Conservation (phyloP, 2,888 invertebrate genomes). For the Protophormia terraenovae region DNA sequence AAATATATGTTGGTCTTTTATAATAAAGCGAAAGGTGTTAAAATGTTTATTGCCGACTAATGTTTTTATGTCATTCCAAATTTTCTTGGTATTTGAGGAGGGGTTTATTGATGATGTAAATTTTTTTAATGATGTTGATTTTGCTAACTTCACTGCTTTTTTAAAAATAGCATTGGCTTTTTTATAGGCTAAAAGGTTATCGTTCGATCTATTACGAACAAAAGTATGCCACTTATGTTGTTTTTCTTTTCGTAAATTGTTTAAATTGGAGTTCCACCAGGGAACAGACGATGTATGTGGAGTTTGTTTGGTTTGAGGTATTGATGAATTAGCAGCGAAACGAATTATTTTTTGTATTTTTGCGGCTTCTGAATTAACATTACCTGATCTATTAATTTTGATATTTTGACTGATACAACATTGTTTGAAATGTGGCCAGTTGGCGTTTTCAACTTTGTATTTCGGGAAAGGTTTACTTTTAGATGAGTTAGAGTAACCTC, state of each 20-base stretch:
- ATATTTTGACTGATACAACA: background rate
- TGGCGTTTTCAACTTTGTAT: background rate
- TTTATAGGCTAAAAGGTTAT: too few relatives aligned
- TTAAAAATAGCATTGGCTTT: too few relatives aligned
- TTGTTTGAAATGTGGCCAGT: background rate
- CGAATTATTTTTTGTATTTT: conserved; percentile 9
- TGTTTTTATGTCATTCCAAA: too few relatives aligned
- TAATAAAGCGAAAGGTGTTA: too few relatives aligned
- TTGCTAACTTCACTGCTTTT: too few relatives aligned
- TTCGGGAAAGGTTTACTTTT: background rate
- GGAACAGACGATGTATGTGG: background rate
- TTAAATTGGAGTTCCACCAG: background rate
- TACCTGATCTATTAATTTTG: background rate
- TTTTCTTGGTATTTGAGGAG: too few relatives aligned
- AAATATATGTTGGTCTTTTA: too few relatives aligned
- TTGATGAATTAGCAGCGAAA: background rate
- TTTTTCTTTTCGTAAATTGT: conserved; percentile 11
- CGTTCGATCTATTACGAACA: background rate
- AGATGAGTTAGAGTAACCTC: background rate
- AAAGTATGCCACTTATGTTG: background rate
- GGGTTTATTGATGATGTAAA: too few relatives aligned
- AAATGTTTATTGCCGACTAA: too few relatives aligned
- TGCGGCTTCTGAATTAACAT: conserved; percentile 2
- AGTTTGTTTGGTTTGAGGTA: background rate
- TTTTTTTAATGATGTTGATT: too few relatives aligned